Base-by-base conservation (phyloP, 2,113 vertebrate species). In the Istiophorus platypterus region DNA sequence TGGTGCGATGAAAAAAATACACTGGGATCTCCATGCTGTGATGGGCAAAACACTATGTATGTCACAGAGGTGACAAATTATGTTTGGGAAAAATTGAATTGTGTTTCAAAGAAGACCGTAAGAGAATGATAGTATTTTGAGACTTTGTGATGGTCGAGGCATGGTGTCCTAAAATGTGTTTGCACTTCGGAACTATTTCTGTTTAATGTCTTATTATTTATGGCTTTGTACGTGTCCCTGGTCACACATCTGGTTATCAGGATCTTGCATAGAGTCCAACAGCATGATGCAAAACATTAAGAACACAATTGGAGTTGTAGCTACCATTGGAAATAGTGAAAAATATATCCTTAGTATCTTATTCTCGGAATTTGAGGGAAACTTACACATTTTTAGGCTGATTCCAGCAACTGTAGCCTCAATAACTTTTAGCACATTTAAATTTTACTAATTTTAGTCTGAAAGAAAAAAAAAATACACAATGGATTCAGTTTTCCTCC, bases 1-100 rank as follows among this genome's bases (percentile, higher is more conserved):
- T 91, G 90, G 85, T 91, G 87, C 80, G 81, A 83, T 89, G 85
- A 56, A 61, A 70, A 67, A n/a, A 84, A 89, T 80, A 73, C 71
- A 78, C 68, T 59, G 49, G 63, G 72, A 52, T 76, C 77, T 62
- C 58, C 69, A 31, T 51, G 78, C 63, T 77, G 80, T 17, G 69
- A 58, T 39, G 61, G 79, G 57, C 7, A 64, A 81, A 75, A 84
- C 57, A 54, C 24, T 74, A 24, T 64, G 37, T 49, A 70, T 82
- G 73, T 67, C 70, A 47, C 49, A 72, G 54, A 84, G 49, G 70
- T 69, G 78, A 81, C 56, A 66, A 51, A 78, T 62, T 51, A 51
- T 73, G 47, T 84, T 45, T 80, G 31, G 66, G 67, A 39, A 84
- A 84, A 72, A 85, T 58, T 72, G 49, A 70, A 58, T 56, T 29